These are phyloP conservation scores for Doris montereyensis DNA, from an alignment of 2,888 invertebrate species.

Conservation along the genomic window DNA sequence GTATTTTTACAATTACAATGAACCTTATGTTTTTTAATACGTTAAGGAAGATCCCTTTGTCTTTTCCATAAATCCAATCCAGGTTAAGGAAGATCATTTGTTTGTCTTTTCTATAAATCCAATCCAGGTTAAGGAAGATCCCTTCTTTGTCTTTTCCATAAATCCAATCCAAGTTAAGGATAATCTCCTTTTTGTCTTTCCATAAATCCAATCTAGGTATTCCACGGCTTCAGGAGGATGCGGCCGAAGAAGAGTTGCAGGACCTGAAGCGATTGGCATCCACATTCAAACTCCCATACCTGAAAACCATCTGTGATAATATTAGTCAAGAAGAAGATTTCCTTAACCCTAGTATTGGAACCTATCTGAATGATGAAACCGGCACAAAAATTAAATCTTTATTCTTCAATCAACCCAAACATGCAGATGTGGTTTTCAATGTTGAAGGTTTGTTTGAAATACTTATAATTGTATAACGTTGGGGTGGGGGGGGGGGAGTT, in stretches of 20 bases:
- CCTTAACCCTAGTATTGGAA: constrained; percentile 69
- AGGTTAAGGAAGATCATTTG: no score
- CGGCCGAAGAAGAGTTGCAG: constrained; percentile 50
- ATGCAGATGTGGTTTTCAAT: constrained; percentile 63
- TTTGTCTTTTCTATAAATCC: no score
- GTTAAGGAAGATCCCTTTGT: no score
- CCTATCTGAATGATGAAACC: constrained; percentile 65
- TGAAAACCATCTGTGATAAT: constrained; percentile 66
- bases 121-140: no score
- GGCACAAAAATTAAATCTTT: constrained; percentile 62
- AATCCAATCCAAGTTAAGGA: no score
- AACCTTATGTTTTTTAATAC: no score
- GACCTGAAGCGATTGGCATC: constrained; percentile 56
- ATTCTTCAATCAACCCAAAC: constrained; percentile 60
- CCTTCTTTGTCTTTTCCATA: no score
- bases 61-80: no score
- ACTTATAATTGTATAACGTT: neutral
- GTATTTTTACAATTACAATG: no score
- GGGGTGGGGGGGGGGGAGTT: no score
- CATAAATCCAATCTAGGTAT: no score
- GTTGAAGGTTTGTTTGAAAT: constrained; percentile 57
- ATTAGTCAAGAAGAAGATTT: constrained; percentile 63
- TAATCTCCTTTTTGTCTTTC: no score
- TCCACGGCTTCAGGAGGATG: constrained; percentile 55
- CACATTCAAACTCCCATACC: constrained; percentile 57